Evolutionary conservation across 1,140 invertebrate genomes (phyloP).

Genomic region (Hestina assimilis): DNA sequence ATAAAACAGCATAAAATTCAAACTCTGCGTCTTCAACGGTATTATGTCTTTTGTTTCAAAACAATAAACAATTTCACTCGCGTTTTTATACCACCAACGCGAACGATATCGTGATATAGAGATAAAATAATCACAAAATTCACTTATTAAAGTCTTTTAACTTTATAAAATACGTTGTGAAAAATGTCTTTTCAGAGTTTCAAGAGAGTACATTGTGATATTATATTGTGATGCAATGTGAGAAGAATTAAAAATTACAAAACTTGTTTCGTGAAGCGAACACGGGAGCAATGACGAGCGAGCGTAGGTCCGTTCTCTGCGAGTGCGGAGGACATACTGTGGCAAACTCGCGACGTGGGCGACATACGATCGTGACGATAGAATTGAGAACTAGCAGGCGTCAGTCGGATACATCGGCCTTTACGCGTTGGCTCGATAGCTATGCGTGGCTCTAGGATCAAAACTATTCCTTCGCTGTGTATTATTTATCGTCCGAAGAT

Average conservation of each 20-base stretch:
- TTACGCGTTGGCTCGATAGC: conserved; percentile 22
- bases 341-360: conserved; percentile 41
- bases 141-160: conserved; percentile 52
- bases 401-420: too few species aligned
- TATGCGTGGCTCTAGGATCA: conserved; percentile 41
- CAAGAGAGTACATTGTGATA: conserved; percentile 49
- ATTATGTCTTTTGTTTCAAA: conserved; percentile 56
- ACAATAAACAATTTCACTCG: conserved; percentile 68
- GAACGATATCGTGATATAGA: conserved; percentile 43
- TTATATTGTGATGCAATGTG: conserved; percentile 28
- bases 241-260: conserved; percentile 30
- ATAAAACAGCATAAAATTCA: conserved; percentile 61
- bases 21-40: conserved; percentile 53
- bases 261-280: conserved; percentile 66
- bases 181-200: conserved; percentile 35
- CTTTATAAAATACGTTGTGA: conserved; percentile 38
- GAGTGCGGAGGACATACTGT: conserved; percentile 42
- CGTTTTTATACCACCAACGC: conserved; percentile 60
- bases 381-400: conserved; percentile 54
- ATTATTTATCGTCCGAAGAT: conserved; percentile 28
- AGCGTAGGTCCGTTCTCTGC: conserved; percentile 48
- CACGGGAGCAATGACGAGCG: conserved; percentile 18
- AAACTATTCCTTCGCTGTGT: conserved; percentile 39
- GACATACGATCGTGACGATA: conserved; percentile 44
- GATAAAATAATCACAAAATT: conserved; percentile 61